These are phyloP conservation scores for Xyrauchen texanus DNA, from an alignment of 2,113 vertebrate species.

Conservation along the genomic window DNA sequence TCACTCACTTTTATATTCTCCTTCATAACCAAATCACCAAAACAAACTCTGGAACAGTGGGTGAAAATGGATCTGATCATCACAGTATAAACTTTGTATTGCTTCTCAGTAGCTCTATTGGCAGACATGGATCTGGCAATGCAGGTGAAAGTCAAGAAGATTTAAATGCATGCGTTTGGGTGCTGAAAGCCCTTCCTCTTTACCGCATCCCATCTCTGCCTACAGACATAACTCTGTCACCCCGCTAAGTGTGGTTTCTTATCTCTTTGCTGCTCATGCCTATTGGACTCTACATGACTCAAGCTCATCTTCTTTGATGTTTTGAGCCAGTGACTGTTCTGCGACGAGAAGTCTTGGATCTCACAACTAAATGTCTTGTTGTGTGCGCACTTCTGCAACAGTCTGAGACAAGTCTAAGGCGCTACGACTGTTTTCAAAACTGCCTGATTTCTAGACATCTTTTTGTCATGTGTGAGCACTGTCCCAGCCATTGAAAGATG, in stretches of 20 bases:
- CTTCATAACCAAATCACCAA: slow-evolving; percentile 15
- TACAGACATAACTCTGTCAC: background rate
- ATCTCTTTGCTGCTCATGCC: slow-evolving; percentile 43
- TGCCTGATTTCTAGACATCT: too few species aligned
- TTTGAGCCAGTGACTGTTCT: too few species aligned
- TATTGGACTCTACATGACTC: background rate
- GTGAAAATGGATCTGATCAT: slow-evolving; percentile 29
- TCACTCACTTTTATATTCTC: slow-evolving; percentile 14
- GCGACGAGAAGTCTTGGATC: too few species aligned
- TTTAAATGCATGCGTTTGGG: slow-evolving; percentile 27
- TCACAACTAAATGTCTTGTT: too few species aligned
- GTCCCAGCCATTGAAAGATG: too few species aligned
- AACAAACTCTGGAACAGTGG: background rate
- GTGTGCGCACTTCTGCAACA: too few species aligned
- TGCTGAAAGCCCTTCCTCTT: slow-evolving; percentile 41
- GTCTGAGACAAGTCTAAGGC: too few species aligned
- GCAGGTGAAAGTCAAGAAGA: slow-evolving; percentile 30
- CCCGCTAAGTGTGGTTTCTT: slow-evolving; percentile 28
- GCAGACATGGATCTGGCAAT: slow-evolving; percentile 13
- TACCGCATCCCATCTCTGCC: slow-evolving; percentile 25
- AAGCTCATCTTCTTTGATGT: too few species aligned
- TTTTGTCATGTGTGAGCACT: too few species aligned
- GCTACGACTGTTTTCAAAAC: too few species aligned
- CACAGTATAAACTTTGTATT: background rate
- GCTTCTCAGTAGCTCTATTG: background rate